Evolutionary conservation across 2,888 invertebrate species (phyloP).

Genomic region (Xestia ashworthii): DNA sequence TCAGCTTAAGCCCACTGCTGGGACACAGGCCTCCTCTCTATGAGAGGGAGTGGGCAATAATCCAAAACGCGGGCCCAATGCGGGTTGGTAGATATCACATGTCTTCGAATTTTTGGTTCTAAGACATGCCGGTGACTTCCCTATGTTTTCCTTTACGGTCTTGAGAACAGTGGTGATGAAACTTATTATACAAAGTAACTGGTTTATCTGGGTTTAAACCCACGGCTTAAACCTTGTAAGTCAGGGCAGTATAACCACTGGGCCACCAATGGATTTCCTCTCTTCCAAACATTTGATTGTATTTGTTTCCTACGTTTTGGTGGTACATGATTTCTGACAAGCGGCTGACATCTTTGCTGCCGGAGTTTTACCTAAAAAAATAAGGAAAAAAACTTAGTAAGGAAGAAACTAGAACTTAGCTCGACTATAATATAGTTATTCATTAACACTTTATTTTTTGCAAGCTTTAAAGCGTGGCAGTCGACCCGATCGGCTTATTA

Average conservation of each 20-base stretch:
- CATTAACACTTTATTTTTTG: no score
- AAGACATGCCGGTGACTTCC: neutral
- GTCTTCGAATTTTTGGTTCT: neutral
- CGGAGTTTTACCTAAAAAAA: constrained; percentile 59
- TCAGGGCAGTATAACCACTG: neutral
- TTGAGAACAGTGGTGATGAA: neutral
- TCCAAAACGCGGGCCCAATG: no score
- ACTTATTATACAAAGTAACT: neutral
- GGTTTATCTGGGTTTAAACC: neutral
- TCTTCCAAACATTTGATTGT: neutral
- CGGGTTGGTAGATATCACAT: neutral
- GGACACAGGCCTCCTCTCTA: neutral
- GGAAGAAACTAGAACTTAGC: no score
- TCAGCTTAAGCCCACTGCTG: no score
- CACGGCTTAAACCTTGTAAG: neutral
- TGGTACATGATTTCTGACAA: constrained; percentile 54
- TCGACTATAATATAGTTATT: neutral
- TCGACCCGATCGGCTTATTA: no score
- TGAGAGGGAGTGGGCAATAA: neutral
- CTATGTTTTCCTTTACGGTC: neutral
- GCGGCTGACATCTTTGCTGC: constrained; percentile 63
- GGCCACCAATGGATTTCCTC: neutral
- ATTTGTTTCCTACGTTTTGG: neutral
- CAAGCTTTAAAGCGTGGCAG: neutral
- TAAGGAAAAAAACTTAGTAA: neutral